Evolutionary conservation across 2,888 invertebrate genomes (phyloP).

Genomic region (Heterodera filipjevi): DNA sequence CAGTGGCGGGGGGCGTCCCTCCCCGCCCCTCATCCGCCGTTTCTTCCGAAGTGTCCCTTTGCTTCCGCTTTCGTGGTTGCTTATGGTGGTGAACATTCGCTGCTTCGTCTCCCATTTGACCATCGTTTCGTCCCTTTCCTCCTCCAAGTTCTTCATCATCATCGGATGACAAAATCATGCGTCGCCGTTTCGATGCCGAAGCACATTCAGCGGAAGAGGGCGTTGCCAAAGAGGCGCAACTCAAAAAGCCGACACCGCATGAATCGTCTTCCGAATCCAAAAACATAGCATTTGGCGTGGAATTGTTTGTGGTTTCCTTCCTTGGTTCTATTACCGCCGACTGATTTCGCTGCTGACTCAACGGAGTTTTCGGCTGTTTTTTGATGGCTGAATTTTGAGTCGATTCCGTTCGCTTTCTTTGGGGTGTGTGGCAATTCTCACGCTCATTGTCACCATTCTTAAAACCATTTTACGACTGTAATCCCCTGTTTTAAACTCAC

Average conservation of each 20-base stretch:
- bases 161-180: conserved; percentile 47
- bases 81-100: background rate
- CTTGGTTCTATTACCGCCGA: background rate
- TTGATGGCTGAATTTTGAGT: background rate
- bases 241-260: conserved; percentile 15
- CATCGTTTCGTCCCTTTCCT: background rate
- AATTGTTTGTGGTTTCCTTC: background rate
- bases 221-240: conserved; percentile 25
- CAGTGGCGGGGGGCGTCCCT: background rate
- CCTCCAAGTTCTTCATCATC: conserved; percentile 48
- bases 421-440: background rate
- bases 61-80: background rate
- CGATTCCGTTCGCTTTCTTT: background rate
- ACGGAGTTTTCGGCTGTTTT: background rate
- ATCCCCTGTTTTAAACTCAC: background rate
- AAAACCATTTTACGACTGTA: background rate
- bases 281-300: background rate
- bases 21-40: no score
- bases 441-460: background rate
- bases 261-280: background rate
- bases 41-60: background rate
- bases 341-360: background rate
- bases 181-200: conserved; percentile 38
- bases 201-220: conserved; percentile 11
- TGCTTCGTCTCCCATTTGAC: background rate